Evolutionary conservation across 1,140 invertebrate species (phyloP), one percentile per base, ranked within the genome.

Genomic region (Dolichoris vasculosae): DNA sequence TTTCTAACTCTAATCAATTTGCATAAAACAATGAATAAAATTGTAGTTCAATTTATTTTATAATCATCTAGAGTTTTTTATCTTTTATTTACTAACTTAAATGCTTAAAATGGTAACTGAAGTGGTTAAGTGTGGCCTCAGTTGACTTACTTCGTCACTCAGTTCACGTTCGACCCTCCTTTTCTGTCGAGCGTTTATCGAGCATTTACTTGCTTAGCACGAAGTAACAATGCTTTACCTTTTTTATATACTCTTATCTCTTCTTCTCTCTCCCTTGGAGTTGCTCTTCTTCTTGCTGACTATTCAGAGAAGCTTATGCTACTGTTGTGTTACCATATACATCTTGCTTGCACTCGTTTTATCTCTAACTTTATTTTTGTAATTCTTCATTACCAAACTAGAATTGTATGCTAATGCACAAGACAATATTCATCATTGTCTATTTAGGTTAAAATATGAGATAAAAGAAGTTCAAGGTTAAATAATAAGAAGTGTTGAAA

Each of bases 131-230:
- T 32, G 46, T 30, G 59, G 26, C 79, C 43, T 48, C 30, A 51
- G n/a, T 46, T 46, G 8, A 40, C 77, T 80, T 38, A 83, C 67
- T 69, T 84, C 80, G 78, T 75, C 78, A 75, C 78, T 75, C 67
- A 26, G 38, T 43, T 46, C 78, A 85, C 84, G 84, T 85, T 81
- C 51, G 84, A 63, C 77, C 46, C 59, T 84, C 38, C 59, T 67
- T 78, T 78, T 78, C 67, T 59, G n/a, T 23, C 6, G 17, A 17
- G 43, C 59, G 63, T 48, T 83, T 78, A 78, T 38, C 82, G 11
- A 30, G 40, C 75, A 84, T 84, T 84, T 79, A 75, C 64, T 84
- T 71, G 64, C 76, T 43, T 73, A 71, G 83, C 83, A 84, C 83
- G 83, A 84, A 73, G 40, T 26, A 67, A 64, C 40, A 30, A 40